Percentiles rank a stretch among this genome's conserved stretches.
Conservation (phyloP, 2,113 vertebrate genomes). For the Saccopteryx leptura region DNA sequence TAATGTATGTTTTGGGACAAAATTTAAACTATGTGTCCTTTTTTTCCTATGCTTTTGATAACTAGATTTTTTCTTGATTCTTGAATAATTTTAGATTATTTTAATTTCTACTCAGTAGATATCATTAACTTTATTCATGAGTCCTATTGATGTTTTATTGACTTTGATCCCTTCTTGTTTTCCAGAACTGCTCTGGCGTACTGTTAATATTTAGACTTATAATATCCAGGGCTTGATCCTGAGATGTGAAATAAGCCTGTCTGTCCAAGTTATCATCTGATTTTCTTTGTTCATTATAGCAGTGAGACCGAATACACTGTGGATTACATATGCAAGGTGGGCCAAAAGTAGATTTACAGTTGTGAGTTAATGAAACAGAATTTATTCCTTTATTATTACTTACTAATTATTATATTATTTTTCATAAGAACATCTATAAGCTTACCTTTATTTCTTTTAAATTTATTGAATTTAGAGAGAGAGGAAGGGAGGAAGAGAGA, state of each 20-base stretch:
- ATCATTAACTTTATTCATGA: constrained; percentile 21
- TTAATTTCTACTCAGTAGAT: not conserved
- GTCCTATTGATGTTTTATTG: not conserved
- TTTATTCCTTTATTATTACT: not conserved
- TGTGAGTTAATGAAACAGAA: not conserved
- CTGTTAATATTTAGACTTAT: not conserved
- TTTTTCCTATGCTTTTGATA: not conserved
- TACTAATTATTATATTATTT: not conserved
- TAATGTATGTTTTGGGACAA: not conserved
- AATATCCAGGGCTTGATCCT: not conserved
- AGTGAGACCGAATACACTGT: not conserved
- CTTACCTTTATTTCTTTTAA: too few species aligned
- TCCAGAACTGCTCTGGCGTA: not conserved
- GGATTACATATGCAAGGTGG: not conserved
- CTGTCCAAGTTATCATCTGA: not conserved
- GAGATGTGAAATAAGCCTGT: not conserved
- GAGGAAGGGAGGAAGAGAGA: too few species aligned
- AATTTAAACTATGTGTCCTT: not conserved
- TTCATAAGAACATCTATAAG: not conserved
- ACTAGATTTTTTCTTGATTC: not conserved
- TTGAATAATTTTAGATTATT: not conserved
- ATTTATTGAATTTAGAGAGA: too few species aligned
- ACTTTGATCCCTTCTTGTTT: not conserved
- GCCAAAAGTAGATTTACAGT: not conserved
- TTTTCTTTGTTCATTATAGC: not conserved